Percentiles rank a stretch among this genome's conserved stretches.
Conservation (phyloP, 2,113 vertebrate genomes). For the Albula goreensis region DNA sequence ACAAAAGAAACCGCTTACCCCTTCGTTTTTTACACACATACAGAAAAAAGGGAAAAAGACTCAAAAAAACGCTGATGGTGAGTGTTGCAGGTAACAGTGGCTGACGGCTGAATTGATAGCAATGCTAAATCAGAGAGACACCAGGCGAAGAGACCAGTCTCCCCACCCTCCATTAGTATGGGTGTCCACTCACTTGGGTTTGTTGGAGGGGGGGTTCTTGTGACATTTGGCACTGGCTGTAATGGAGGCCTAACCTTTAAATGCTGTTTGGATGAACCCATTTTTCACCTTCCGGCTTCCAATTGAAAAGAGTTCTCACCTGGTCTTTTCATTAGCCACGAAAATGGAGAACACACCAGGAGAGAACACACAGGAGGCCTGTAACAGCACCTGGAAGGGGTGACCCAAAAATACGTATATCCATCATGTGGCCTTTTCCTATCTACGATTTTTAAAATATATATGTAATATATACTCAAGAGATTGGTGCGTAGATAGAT, state of each 20-base stretch:
- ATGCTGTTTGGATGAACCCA: conserved; percentile 66
- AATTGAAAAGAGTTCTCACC: conserved; percentile 27
- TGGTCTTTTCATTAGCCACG: conserved; percentile 38
- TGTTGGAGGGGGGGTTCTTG: neutral
- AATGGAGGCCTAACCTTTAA: conserved; percentile 77
- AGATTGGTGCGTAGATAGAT: neutral
- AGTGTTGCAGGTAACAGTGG: neutral
- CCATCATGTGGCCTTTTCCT: conserved; percentile 26
- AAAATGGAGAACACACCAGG: conserved; percentile 21
- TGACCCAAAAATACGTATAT: conserved; percentile 29
- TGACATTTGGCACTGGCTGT: conserved; percentile 40
- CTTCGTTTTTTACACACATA: neutral
- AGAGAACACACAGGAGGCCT: neutral
- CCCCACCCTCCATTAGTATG: neutral
- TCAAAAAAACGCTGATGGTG: neutral
- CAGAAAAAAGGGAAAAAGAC: neutral
- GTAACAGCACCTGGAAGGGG: conserved; percentile 2
- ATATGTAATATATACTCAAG: neutral
- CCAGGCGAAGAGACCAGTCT: neutral
- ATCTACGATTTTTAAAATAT: neutral
- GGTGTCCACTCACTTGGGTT: conserved; percentile 1
- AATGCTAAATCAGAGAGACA: neutral
- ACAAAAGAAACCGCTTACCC: neutral
- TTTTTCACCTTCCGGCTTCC: conserved; percentile 76
- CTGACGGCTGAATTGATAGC: neutral